A percentile compares a stretch with the other conserved stretches of the same genome.
phyloP scores from a whole-genome alignment of 2,888 invertebrate genomes.

The Uloborus plumipes region DNA sequence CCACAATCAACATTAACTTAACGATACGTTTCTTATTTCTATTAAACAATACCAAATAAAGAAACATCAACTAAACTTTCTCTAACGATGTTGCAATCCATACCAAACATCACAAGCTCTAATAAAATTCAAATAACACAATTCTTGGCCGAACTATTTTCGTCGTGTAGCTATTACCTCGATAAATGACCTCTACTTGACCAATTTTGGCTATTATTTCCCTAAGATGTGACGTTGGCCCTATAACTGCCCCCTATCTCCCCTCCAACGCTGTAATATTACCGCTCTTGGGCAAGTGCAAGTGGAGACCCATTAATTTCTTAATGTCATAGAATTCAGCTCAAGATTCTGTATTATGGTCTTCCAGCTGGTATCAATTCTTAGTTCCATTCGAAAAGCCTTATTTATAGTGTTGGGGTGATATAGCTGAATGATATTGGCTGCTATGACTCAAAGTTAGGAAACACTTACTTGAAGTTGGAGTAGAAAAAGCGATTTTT shows the following conservation, averaged over 20 bases:
- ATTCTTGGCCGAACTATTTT: neutral
- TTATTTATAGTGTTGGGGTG: constrained; percentile 32
- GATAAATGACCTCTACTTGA: constrained; percentile 25
- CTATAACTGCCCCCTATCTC: constrained; percentile 40
- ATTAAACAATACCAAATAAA: too few relatives aligned
- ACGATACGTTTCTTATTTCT: too few relatives aligned
- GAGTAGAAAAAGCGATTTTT: too few relatives aligned
- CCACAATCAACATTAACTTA: too few relatives aligned
- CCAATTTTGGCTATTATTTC: constrained; percentile 50
- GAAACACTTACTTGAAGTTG: too few relatives aligned
- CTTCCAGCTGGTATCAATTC: constrained; percentile 45
- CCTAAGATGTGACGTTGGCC: constrained; percentile 20
- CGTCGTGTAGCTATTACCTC: constrained; percentile 3
- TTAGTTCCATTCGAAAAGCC: constrained; percentile 22
- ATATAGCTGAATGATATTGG: constrained; percentile 35
- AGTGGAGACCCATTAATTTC: constrained; percentile 40
- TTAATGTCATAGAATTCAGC: constrained; percentile 38
- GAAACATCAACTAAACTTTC: too few relatives aligned
- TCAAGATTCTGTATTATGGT: constrained; percentile 29
- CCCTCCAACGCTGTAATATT: constrained; percentile 25
- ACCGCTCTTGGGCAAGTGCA: constrained; percentile 18
- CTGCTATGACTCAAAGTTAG: neutral
- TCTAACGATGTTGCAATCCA: too few relatives aligned
- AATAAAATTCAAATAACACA: neutral
- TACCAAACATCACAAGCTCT: too few relatives aligned